A percentile compares a stretch with the other conserved stretches of the same genome.
Evolutionary conservation across 2,797 vertebrate species (phyloP).

Genomic region (Callimico goeldii): DNA sequence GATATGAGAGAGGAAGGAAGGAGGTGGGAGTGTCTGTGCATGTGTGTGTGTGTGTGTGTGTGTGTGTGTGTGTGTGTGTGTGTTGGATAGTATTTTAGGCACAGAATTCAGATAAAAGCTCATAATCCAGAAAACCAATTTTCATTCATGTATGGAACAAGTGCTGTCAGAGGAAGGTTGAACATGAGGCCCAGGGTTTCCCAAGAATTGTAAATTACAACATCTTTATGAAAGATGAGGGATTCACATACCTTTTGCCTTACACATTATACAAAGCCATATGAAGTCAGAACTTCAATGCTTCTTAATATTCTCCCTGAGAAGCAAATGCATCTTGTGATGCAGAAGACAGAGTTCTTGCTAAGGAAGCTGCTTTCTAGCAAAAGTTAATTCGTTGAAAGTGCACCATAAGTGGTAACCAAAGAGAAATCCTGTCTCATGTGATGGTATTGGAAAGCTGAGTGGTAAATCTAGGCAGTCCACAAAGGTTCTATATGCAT

Average conservation of each 20-base stretch:
- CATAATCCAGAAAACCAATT: not conserved
- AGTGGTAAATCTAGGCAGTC: not conserved
- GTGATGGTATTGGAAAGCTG: not conserved
- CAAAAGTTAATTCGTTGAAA: not conserved
- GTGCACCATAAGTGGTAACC: not conserved
- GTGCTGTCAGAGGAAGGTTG: not conserved
- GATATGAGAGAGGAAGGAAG: not conserved
- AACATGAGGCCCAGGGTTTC: not conserved
- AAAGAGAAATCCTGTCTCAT: not conserved
- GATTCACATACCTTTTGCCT: not conserved
- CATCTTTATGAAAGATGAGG: not conserved
- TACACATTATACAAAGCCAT: not conserved
- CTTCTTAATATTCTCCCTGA: not conserved
- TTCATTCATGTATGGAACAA: not conserved
- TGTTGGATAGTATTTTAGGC: not conserved
- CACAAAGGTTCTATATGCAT: rapidly evolving
- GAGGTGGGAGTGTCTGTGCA: no score
- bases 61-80: not conserved
- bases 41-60: no score
- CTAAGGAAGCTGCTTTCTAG: not conserved
- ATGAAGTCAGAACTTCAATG: not conserved
- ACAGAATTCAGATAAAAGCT: not conserved
- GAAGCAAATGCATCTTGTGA: not conserved
- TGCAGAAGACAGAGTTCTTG: not conserved
- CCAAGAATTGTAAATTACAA: not conserved